phyloP scores from a whole-genome alignment of 2,888 invertebrate genomes.

The Neria commutata region DNA sequence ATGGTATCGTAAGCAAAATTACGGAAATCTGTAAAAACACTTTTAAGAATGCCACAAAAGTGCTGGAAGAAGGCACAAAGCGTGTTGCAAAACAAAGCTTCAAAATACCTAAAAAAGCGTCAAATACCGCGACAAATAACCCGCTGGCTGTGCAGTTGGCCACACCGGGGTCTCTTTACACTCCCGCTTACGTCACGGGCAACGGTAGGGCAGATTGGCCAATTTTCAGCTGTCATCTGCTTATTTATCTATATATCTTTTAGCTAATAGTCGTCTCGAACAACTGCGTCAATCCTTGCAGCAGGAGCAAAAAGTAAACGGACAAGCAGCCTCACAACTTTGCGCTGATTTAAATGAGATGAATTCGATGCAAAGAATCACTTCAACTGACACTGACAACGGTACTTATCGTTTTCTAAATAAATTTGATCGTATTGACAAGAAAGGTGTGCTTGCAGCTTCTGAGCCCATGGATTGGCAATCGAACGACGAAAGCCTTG shows the following conservation, averaged over 20 bases:
- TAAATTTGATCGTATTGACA: not conserved
- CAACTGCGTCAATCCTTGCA: slow-evolving; percentile 20
- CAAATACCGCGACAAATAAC: no score
- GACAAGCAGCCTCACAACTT: slow-evolving; percentile 17
- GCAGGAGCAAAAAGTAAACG: slow-evolving; percentile 13
- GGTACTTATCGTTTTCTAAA: no score
- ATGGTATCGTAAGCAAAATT: slow-evolving; percentile 32
- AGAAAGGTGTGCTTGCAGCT: not conserved
- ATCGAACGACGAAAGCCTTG: slow-evolving; percentile 20
- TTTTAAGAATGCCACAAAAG: slow-evolving; percentile 18
- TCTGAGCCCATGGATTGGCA: slow-evolving; percentile 51
- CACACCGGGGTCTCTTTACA: no score
- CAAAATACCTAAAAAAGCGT: no score
- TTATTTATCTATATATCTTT: not conserved
- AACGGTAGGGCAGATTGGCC: no score
- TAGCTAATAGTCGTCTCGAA: slow-evolving; percentile 36
- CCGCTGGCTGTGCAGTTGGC: no score
- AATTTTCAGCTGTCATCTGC: not conserved
- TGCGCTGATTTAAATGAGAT: not conserved
- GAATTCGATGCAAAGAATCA: slow-evolving; percentile 14
- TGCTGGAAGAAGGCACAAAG: no score
- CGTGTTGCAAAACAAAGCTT: no score
- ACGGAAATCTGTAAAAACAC: slow-evolving; percentile 33
- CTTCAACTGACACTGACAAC: no score
- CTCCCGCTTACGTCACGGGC: no score